phyloP scores from a whole-genome alignment of 2,888 invertebrate genomes.

The Rotaria magnacalcarata region DNA sequence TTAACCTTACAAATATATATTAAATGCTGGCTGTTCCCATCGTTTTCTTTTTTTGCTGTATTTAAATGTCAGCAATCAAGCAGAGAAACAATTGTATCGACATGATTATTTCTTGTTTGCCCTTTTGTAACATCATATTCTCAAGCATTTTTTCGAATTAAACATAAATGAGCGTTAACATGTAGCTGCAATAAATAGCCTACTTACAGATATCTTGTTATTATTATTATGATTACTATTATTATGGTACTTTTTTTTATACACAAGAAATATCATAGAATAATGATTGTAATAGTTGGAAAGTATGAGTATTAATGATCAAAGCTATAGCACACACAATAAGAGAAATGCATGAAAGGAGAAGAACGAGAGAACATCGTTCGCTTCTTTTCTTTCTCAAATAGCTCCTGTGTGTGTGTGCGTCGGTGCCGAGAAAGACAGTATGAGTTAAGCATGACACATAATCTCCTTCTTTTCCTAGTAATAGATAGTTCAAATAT shows the following conservation, averaged over 20 bases:
- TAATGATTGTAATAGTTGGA: slow-evolving; percentile 12
- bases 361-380: background rate
- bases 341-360: background rate
- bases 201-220: background rate
- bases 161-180: background rate
- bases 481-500: slow-evolving; percentile 26
- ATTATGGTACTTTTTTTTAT: background rate
- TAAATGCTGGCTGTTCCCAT: background rate
- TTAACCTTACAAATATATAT: background rate
- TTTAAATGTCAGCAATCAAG: background rate
- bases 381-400: background rate
- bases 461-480: background rate
- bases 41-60: background rate
- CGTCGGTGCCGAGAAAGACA: background rate
- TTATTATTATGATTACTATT: background rate
- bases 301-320: background rate
- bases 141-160: background rate
- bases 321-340: background rate
- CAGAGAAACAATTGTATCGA: background rate
- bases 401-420: background rate
- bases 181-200: background rate
- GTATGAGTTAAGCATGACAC: slow-evolving; percentile 8
- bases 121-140: background rate
- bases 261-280: background rate
- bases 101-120: slow-evolving; percentile 6